These are phyloP conservation scores for Kryptolebias marmoratus DNA, from an alignment of 2,113 vertebrate genomes.

Conservation along the genomic window DNA sequence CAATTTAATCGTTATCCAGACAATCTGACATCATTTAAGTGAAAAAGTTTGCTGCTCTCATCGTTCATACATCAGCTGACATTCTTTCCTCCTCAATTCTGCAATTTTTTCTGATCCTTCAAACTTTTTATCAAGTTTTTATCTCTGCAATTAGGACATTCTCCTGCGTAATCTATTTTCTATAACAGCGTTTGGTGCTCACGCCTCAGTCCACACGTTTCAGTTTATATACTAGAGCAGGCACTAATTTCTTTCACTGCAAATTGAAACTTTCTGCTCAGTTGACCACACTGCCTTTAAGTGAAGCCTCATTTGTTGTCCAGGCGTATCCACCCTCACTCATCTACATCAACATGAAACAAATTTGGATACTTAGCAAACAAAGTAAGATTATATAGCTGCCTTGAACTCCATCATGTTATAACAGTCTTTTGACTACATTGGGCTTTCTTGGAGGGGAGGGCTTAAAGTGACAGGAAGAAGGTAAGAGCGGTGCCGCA, in stretches of 20 bases:
- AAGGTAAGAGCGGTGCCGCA: too few species aligned
- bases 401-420: background rate
- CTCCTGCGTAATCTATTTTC: background rate
- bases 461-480: background rate
- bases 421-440: background rate
- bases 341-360: background rate
- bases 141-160: background rate
- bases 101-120: background rate
- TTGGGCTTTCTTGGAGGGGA: background rate
- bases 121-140: background rate
- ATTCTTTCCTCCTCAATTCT: too few species aligned
- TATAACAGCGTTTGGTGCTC: background rate
- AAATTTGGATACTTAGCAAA: background rate
- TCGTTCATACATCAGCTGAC: background rate
- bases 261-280: slow-evolving; percentile 7
- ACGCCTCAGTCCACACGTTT: background rate
- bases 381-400: background rate
- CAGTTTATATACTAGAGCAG: slow-evolving; percentile 1
- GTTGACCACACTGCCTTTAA: background rate
- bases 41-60: background rate
- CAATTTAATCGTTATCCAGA: background rate
- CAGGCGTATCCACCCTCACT: background rate
- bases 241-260: slow-evolving; percentile 4
- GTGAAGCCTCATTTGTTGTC: background rate
- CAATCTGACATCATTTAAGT: background rate